These are phyloP conservation scores for Drosophila pruinosa DNA, from an alignment of 1,140 invertebrate genomes.

Conservation along the genomic window DNA sequence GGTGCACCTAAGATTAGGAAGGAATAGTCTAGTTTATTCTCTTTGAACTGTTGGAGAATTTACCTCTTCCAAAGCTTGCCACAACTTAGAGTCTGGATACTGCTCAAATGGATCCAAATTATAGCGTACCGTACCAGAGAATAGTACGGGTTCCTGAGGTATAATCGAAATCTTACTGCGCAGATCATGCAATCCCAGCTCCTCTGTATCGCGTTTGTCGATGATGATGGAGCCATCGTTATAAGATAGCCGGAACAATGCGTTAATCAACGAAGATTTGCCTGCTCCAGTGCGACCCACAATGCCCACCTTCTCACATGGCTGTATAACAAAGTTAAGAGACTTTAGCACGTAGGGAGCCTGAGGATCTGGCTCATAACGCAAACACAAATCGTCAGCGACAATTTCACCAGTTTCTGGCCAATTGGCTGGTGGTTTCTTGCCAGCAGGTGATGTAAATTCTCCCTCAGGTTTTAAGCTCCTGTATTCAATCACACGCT, in stretches of 20 bases:
- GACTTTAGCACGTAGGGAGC: conserved; percentile 85
- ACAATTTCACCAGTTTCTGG: conserved; percentile 87
- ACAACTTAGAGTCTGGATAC: conserved; percentile 89
- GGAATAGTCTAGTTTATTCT: too few relatives aligned
- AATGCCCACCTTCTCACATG: conserved; percentile 85
- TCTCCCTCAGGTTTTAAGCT: conserved; percentile 87
- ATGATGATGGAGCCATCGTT: conserved; percentile 85
- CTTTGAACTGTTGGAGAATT: too few relatives aligned
- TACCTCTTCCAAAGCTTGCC: conserved; percentile 92
- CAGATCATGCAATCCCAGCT: conserved; percentile 84
- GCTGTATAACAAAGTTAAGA: conserved; percentile 85
- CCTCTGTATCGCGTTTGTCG: conserved; percentile 85
- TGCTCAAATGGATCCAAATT: conserved; percentile 92
- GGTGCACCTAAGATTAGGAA: conserved; percentile 47
- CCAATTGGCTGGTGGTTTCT: conserved; percentile 88
- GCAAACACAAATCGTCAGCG: conserved; percentile 86
- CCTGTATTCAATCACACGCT: conserved; percentile 91
- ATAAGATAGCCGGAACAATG: conserved; percentile 86
- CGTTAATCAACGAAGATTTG: conserved; percentile 89
- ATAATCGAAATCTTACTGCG: conserved; percentile 86
- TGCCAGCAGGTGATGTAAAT: conserved; percentile 84
- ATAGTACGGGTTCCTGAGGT: conserved; percentile 89
- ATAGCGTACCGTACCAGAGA: conserved; percentile 85
- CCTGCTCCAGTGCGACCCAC: conserved; percentile 93
- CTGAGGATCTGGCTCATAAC: conserved; percentile 84